Evolutionary conservation across 1,140 invertebrate species (phyloP).

Genomic region (Pseudoatta argentina): DNA sequence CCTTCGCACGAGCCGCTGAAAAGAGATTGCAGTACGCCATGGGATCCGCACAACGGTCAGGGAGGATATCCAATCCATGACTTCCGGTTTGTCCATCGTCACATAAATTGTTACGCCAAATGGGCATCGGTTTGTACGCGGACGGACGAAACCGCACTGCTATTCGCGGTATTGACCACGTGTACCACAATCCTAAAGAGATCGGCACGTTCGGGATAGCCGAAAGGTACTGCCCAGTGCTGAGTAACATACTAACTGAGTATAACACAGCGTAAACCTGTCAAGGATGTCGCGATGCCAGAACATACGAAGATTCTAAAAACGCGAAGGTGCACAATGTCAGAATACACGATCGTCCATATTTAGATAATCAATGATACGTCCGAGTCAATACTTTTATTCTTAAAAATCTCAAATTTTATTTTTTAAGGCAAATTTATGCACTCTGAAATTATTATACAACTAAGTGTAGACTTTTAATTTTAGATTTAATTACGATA

Average conservation of each 20-base stretch:
- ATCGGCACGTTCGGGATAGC: constrained; percentile 67
- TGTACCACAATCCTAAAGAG: constrained; percentile 51
- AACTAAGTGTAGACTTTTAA: not conserved
- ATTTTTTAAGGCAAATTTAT: not conserved
- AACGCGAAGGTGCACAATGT: not conserved
- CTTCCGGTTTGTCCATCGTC: constrained; percentile 81
- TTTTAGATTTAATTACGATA: not conserved
- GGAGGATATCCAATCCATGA: constrained; percentile 78
- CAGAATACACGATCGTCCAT: not conserved
- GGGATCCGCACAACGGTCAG: constrained; percentile 20
- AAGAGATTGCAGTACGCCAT: constrained; percentile 52
- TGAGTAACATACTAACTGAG: constrained; percentile 79
- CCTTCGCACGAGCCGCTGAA: constrained; percentile 59
- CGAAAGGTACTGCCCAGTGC: constrained; percentile 75
- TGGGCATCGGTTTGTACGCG: constrained; percentile 78
- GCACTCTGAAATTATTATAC: not conserved
- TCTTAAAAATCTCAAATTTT: not conserved
- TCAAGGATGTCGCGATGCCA: constrained; percentile 61
- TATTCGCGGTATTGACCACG: constrained; percentile 64
- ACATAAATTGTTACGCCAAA: constrained; percentile 81
- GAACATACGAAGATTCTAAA: not conserved
- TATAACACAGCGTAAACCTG: constrained; percentile 67
- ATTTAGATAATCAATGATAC: not conserved
- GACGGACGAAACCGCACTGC: constrained; percentile 61
- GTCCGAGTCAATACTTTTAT: not conserved